Conservation (phyloP, 64 coral and sea anemone genomes). For the Porites lutea region DNA sequence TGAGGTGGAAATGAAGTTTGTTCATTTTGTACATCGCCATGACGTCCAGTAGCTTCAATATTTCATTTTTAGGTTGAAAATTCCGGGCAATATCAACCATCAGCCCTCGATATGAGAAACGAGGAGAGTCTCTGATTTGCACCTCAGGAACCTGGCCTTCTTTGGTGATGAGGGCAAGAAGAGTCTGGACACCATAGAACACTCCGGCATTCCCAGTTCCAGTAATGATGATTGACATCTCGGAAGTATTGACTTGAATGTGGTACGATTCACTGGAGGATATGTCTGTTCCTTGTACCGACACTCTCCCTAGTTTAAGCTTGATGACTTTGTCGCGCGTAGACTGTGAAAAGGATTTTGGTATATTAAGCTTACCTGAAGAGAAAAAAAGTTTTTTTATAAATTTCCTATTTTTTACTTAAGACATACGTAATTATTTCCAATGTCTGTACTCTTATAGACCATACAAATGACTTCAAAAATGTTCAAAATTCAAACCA, state of each 20-base stretch:
- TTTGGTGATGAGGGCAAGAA: constrained; percentile 32
- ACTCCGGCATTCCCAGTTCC: constrained; percentile 46
- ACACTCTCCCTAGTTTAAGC: background rate
- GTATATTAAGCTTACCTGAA: constrained; percentile 29
- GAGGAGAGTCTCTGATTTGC: constrained; percentile 55
- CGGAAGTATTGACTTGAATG: constrained; percentile 22
- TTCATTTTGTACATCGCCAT: constrained; percentile 68
- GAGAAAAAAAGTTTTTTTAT: background rate
- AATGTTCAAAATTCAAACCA: no score
- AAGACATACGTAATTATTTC: no score
- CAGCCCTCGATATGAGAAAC: constrained; percentile 64
- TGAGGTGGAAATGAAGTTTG: constrained; percentile 66
- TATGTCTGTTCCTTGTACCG: background rate
- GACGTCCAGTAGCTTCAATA: constrained; percentile 50
- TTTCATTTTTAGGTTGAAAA: constrained; percentile 41
- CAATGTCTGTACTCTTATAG: no score
- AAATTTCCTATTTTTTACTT: background rate
- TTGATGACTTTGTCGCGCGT: background rate
- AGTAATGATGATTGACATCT: constrained; percentile 48
- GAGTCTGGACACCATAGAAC: constrained; percentile 75
- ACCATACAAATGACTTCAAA: no score
- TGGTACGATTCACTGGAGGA: constrained; percentile 38
- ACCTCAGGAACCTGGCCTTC: constrained; percentile 54
- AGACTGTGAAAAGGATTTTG: constrained; percentile 25
- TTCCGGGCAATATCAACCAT: constrained; percentile 64